phyloP scores from a whole-genome alignment of 23 tunicate species.

The Diplosoma virens region DNA sequence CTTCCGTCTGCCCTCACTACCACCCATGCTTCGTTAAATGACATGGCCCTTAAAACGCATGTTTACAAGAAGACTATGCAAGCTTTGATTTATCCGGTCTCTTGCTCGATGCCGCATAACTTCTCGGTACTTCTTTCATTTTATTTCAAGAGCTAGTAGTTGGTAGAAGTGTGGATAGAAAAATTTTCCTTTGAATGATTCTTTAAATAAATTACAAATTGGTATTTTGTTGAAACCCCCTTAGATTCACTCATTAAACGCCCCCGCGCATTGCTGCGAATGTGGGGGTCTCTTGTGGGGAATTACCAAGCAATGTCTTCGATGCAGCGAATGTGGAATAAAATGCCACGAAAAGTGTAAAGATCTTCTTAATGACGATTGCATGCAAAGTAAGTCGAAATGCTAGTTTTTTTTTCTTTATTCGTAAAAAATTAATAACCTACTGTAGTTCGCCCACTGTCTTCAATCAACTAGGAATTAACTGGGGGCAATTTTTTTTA shows the following conservation, averaged over 20 bases:
- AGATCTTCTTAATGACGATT: conserved; percentile 85
- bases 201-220: no score
- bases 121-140: conserved; percentile 29
- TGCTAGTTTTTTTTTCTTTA: no score
- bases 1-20: conserved; percentile 80
- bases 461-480: no score
- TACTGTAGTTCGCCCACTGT: no score
- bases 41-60: conserved; percentile 82
- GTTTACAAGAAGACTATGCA: conserved; percentile 93
- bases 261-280: conserved; percentile 83
- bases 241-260: no score
- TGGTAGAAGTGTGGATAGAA: no score
- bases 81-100: conserved; percentile 85
- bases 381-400: conserved; percentile 58
- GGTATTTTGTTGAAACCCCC: no score
- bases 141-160: no score
- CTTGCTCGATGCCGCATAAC: conserved; percentile 78
- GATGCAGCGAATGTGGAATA: conserved; percentile 80
- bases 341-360: conserved; percentile 93
- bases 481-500: no score
- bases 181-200: no score
- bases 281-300: conserved; percentile 90
- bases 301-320: conserved; percentile 63
- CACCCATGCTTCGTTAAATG: conserved; percentile 75
- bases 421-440: neutral